phyloP scores from a whole-genome alignment of 2,888 invertebrate genomes.

The Quadroppia sp. region DNA sequence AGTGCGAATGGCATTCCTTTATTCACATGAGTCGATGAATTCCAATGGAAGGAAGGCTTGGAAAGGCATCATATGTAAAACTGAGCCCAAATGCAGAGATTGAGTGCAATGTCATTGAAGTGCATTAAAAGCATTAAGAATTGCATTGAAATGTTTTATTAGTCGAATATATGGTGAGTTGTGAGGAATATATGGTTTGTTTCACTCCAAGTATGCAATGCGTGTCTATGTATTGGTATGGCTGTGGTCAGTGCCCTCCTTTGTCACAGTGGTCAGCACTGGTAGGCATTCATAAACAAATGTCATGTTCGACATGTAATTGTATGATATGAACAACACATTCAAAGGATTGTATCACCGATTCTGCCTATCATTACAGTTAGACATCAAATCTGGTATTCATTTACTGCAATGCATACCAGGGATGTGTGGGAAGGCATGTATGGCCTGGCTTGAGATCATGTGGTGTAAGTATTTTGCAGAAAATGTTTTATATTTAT shows the following conservation, averaged over 20 bases:
- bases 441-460: no score
- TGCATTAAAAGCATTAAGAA: no score
- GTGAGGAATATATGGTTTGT: slow-evolving; percentile 23
- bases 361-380: neutral
- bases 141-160: slow-evolving; percentile 4
- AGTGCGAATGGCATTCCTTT: slow-evolving; percentile 26
- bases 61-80: no score
- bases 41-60: neutral
- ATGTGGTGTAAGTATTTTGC: no score
- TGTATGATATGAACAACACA: slow-evolving; percentile 18
- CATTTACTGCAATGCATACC: no score
- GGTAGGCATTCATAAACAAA: neutral
- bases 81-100: no score
- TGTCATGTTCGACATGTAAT: neutral
- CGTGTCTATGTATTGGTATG: slow-evolving; percentile 10
- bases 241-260: neutral
- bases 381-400: slow-evolving; percentile 4
- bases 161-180: neutral
- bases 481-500: no score
- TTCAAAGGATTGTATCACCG: slow-evolving; percentile 25
- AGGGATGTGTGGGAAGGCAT: no score
- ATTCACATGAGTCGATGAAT: slow-evolving; percentile 32
- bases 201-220: slow-evolving; percentile 30
- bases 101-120: no score
- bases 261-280: neutral